Percentiles rank a stretch among this genome's conserved stretches.
Conservation (phyloP, 2,888 invertebrate genomes). For the Tiliacea aurago region DNA sequence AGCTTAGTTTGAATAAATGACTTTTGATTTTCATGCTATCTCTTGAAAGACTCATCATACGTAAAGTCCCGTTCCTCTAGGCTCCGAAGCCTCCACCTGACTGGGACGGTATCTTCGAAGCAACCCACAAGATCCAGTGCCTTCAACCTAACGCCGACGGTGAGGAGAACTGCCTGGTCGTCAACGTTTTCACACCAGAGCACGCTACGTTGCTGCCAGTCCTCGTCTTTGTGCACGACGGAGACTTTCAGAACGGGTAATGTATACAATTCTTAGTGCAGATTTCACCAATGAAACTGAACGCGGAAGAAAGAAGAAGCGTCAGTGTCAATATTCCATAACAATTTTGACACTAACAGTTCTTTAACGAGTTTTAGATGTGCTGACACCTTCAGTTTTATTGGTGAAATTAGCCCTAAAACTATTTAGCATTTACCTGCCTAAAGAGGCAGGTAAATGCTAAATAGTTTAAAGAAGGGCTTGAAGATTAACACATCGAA, state of each 20-base stretch:
- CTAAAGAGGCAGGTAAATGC: no score
- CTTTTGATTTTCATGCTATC: background rate
- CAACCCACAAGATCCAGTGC: conserved; percentile 82
- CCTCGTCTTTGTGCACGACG: conserved; percentile 86
- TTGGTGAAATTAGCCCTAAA: background rate
- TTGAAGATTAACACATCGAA: no score
- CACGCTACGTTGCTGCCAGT: conserved; percentile 73
- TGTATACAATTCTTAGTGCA: background rate
- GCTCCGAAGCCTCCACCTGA: conserved; percentile 76
- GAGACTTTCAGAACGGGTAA: conserved; percentile 84
- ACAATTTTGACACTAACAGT: no score
- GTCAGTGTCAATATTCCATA: no score
- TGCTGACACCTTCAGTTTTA: no score
- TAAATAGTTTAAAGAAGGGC: no score
- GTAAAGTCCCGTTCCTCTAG: conserved; percentile 65
- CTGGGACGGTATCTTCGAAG: conserved; percentile 87
- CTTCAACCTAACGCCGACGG: conserved; percentile 77
- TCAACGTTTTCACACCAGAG: conserved; percentile 84
- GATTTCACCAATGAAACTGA: no score
- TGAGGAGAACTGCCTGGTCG: conserved; percentile 84
- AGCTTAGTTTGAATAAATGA: no score
- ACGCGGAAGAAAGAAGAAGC: no score
- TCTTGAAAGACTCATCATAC: background rate
- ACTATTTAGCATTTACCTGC: no score
- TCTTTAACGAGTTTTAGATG: no score